These are phyloP conservation scores for Nanorana parkeri DNA, from an alignment of 2,113 vertebrate genomes.

Conservation along the genomic window DNA sequence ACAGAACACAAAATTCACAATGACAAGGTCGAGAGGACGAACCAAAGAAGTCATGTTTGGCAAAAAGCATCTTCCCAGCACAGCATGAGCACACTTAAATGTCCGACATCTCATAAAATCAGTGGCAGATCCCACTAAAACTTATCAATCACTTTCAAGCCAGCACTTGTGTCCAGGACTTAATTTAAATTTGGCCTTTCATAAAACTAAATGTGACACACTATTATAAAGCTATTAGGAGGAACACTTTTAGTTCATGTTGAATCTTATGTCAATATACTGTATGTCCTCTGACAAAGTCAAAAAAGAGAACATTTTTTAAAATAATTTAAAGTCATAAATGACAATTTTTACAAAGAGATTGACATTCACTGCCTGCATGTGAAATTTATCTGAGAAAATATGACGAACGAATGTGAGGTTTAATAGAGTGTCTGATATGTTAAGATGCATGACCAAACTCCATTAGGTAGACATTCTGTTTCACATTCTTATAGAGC, in stretches of 20 bases:
- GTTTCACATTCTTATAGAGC: constrained; percentile 15
- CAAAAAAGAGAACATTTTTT: background rate
- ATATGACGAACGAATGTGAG: constrained; percentile 25
- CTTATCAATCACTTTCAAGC: constrained; percentile 52
- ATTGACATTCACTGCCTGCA: constrained; percentile 17
- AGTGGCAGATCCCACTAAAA: constrained; percentile 58
- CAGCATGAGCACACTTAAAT: constrained; percentile 58
- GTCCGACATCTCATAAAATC: constrained; percentile 41
- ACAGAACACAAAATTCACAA: constrained; percentile 53
- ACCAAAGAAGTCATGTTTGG: constrained; percentile 40
- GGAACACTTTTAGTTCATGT: constrained; percentile 38
- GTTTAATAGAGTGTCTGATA: constrained; percentile 37
- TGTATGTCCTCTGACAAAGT: constrained; percentile 18
- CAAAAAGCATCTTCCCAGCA: constrained; percentile 49
- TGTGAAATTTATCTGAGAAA: background rate
- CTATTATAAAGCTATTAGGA: constrained; percentile 41
- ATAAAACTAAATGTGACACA: constrained; percentile 56
- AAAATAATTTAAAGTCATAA: background rate
- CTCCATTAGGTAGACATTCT: constrained; percentile 46
- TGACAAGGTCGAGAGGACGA: constrained; percentile 57
- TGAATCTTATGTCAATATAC: background rate
- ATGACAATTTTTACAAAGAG: constrained; percentile 48
- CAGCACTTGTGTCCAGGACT: constrained; percentile 49
- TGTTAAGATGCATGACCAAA: constrained; percentile 53
- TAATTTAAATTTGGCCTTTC: constrained; percentile 60